phyloP scores from a whole-genome alignment of 1,140 invertebrate genomes.

The Cyrtorhinus lividipennis region DNA sequence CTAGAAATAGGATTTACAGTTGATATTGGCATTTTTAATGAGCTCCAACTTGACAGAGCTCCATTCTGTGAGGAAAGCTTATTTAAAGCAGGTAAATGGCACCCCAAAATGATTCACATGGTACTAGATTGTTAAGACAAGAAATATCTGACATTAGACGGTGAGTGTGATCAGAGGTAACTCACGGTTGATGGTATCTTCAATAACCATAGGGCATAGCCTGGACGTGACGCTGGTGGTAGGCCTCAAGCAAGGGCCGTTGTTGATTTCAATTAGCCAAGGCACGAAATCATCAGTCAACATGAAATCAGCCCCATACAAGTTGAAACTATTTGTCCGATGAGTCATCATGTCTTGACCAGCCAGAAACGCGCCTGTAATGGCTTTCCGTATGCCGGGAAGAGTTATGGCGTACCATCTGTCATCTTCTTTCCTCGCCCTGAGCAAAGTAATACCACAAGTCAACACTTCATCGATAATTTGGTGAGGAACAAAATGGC shows the following conservation, averaged over 20 bases:
- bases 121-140: too few relatives aligned
- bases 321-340: constrained; percentile 75
- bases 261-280: constrained; percentile 91
- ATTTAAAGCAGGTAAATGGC: too few relatives aligned
- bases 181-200: constrained; percentile 82
- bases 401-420: constrained; percentile 70
- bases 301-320: constrained; percentile 92
- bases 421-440: constrained; percentile 45
- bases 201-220: constrained; percentile 71
- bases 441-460: constrained; percentile 24
- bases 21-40: too few relatives aligned
- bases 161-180: too few relatives aligned
- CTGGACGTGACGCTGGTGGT: constrained; percentile 76
- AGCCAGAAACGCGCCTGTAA: constrained; percentile 71
- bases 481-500: not conserved
- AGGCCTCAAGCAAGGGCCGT: constrained; percentile 75
- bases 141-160: too few relatives aligned
- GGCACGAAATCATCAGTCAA: constrained; percentile 71
- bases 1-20: too few relatives aligned
- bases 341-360: constrained; percentile 76
- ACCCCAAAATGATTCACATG: too few relatives aligned
- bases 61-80: too few relatives aligned
- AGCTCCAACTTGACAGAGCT: too few relatives aligned
- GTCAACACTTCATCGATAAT: not conserved
- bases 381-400: constrained; percentile 75